Base-by-base conservation (phyloP, 2,797 vertebrate species). In the Acanthurus leucopareius region DNA sequence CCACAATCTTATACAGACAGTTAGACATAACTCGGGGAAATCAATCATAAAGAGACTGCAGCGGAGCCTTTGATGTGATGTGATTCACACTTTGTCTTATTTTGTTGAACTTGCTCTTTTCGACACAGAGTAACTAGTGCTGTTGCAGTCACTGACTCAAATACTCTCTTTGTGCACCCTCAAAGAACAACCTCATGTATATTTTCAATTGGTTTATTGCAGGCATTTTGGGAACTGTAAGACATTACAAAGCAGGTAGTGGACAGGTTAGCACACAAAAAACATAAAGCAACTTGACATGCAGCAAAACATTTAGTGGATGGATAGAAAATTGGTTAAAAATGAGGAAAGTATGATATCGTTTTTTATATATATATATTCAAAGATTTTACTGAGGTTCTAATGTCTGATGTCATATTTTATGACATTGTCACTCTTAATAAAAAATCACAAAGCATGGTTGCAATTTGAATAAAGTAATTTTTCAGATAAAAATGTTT, bases 41-140 rank as follows among this genome's bases (percentile, higher is more conserved):
- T 58, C 47, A 28, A 5, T 42, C 49, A 20, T 40, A 15, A 44
- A 66, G 7, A 38, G 13, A 9, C 6, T 10, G 61, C 2, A 4
- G 28, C n/a, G 25, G 13, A n/a, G 19, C 7, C 0, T 22, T 35
- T 35, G 7, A 25, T n/a, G 4, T 9, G 28, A n/a, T 56, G 47
- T 4, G 38, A 65, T 10, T 71, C 35, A 35, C 40, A 35, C 53
- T 35, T 52, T 10, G 10, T 42, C 57, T 57, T 3, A 48, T 38
- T 54, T 52, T 5, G n/a, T 13, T 11, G 3, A 22, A 49, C 52
- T 57, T 64, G 44, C 17, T 49, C 38, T 67, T 75, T 53, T 61
- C 14, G 19, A 19, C 35, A 10, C 38, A 8, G 0, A 52, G 15
- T 48, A n/a, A 63, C 13, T 32, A 7, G 1, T 77, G 52, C 35